Base-by-base conservation (phyloP, 1,140 invertebrate species). In the Centruroides vittatus region DNA sequence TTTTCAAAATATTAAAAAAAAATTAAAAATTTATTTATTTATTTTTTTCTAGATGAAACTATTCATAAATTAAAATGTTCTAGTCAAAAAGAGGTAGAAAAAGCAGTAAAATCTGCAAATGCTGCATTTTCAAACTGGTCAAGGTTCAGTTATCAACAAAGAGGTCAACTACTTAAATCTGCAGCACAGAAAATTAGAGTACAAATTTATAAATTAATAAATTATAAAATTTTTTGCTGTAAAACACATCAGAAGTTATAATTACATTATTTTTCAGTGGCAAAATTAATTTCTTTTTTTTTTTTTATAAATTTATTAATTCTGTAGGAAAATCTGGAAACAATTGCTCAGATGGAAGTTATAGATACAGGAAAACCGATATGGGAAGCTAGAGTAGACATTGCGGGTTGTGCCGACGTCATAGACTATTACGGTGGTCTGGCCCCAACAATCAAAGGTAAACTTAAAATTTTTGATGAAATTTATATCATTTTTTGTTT, bases 281-380 rank as follows among this genome's bases (percentile, higher is more conserved):
- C 23, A 23, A 23, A 23, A 23, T 23, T 23, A 23, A 10, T 12
- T 10, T 35, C 6, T n/a, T 35, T 35, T 8, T 11, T 35, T 57
- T n/a, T 35, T 35, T 8, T 11, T 3, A 3, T 54, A 12, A 5
- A 23, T 54, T 34, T n/a, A n/a, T n/a, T 68, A 73, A 79, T 52
- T 48, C 54, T 61, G 4, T 46, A 82, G 65, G 65, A 67, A 23
- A 67, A 73, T 35, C 59, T 78, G 13, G 76, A 79, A 51, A 75
- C 76, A 54, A 76, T 82, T 67, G 81, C 80, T 8, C 62, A 67
- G 54, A 67, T 76, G 3, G 81, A 82, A 69, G 79, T 78, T 5
- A 67, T 65, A 51, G 81, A 82, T 68, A 80, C 82, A 67, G 81
- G 81, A 3, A 82, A 82, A 68, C 79, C 81, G 6, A 61, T 83